These are phyloP conservation scores for Nymphalis io DNA, from an alignment of 1,140 invertebrate genomes.

Conservation along the genomic window DNA sequence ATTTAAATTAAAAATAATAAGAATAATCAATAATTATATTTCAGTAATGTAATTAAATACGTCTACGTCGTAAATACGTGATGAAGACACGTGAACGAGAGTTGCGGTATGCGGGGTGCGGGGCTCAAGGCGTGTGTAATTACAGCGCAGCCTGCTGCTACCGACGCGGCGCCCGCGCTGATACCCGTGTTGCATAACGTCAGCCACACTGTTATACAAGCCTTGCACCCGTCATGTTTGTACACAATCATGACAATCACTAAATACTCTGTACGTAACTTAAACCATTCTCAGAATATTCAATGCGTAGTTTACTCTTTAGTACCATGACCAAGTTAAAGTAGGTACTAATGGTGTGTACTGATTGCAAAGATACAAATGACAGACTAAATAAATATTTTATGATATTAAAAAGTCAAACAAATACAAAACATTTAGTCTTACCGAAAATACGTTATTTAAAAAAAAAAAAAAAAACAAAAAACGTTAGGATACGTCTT, in stretches of 20 bases:
- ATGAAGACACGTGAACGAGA: conserved; percentile 35
- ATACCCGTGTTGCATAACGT: conserved; percentile 65
- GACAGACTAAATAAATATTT: no score
- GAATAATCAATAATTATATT: neutral
- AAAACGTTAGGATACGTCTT: no score
- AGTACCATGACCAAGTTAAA: neutral
- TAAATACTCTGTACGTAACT: conserved; percentile 8
- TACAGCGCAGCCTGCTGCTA: conserved; percentile 57
- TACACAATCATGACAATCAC: conserved; percentile 55
- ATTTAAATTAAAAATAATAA: no score
- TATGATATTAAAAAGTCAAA: no score
- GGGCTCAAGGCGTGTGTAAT: conserved; percentile 55
- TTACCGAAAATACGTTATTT: no score
- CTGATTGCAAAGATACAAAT: neutral
- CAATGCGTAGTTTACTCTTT: neutral
- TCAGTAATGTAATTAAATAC: conserved; percentile 16
- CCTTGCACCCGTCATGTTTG: conserved; percentile 58
- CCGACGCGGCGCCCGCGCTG: conserved; percentile 40
- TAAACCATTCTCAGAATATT: conserved; percentile 5
- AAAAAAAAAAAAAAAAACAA: no score
- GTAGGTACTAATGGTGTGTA: neutral
- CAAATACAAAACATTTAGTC: no score
- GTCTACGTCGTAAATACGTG: conserved; percentile 22
- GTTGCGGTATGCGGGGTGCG: conserved; percentile 21
- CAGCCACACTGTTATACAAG: conserved; percentile 58